Percentiles rank a stretch among this genome's conserved stretches.
phyloP scores from a whole-genome alignment of 2,797 vertebrate species.

The Sarcophilus harrisii region DNA sequence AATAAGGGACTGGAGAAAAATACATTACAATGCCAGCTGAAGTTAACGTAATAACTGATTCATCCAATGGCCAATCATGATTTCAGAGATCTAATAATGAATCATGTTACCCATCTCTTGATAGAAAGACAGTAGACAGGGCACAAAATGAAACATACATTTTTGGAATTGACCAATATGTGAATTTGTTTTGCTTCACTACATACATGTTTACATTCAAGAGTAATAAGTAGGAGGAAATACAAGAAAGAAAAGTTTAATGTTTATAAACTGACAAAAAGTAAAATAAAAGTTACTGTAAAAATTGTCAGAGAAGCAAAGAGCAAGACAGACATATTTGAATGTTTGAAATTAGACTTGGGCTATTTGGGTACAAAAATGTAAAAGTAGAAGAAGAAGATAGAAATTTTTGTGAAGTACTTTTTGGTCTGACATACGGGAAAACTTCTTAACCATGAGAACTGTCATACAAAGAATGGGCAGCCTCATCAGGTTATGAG shows the following conservation, averaged over 20 bases:
- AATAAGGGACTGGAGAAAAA: neutral
- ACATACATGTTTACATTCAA: neutral
- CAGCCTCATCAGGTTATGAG: neutral
- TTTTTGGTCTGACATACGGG: slow-evolving; percentile 64
- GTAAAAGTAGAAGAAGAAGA: slow-evolving; percentile 58
- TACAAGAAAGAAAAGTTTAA: neutral
- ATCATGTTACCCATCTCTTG: neutral
- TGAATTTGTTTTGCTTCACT: neutral
- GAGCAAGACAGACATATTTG: neutral
- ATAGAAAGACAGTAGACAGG: neutral
- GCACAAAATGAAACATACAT: neutral
- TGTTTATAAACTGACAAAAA: neutral
- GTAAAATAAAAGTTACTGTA: neutral
- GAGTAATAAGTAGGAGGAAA: neutral
- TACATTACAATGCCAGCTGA: neutral
- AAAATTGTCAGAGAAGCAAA: neutral
- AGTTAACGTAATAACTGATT: neutral
- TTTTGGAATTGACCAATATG: neutral
- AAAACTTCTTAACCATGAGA: slow-evolving; percentile 60
- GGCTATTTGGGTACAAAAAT: neutral
- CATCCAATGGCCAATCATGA: neutral
- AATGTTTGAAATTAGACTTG: neutral
- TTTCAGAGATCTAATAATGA: neutral
- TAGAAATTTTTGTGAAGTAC: slow-evolving; percentile 68
- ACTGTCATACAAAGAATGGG: neutral